Evolutionary conservation across 2,888 invertebrate species (phyloP).

Genomic region (Quadroppia sp.): DNA sequence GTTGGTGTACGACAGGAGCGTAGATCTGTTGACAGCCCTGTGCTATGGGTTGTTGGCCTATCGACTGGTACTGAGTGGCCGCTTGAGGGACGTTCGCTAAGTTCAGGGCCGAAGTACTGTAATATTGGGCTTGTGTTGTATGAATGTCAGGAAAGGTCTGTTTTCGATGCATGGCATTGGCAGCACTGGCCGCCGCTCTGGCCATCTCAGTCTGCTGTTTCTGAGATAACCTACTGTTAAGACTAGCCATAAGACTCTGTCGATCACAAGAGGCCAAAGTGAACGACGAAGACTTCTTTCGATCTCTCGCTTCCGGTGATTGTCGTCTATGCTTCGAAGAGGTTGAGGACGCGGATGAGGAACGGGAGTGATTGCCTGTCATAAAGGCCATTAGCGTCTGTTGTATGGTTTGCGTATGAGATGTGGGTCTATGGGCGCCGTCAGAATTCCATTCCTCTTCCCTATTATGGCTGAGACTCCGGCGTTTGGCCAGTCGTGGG

Average conservation of each 20-base stretch:
- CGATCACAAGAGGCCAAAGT: slow-evolving; percentile 33
- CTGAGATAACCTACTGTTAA: slow-evolving; percentile 3
- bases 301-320: slow-evolving; percentile 20
- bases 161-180: slow-evolving; percentile 40
- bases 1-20: slow-evolving; percentile 17
- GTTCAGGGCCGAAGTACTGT: not conserved
- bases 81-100: slow-evolving; percentile 9
- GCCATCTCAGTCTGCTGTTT: slow-evolving; percentile 37
- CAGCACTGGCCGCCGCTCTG: slow-evolving; percentile 27
- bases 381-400: slow-evolving; percentile 27
- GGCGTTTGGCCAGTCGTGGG: slow-evolving; percentile 38
- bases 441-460: slow-evolving; percentile 42
- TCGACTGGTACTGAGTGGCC: not conserved
- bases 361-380: slow-evolving; percentile 15
- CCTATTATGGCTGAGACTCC: slow-evolving; percentile 33
- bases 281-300: slow-evolving; percentile 13
- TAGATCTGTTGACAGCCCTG: slow-evolving; percentile 31
- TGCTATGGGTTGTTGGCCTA: not conserved
- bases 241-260: slow-evolving; percentile 19
- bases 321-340: not conserved
- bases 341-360: not conserved
- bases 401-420: slow-evolving; percentile 17
- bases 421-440: not conserved
- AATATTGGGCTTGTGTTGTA: not conserved
- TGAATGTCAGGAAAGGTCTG: slow-evolving; percentile 40